phyloP scores from a whole-genome alignment of 2,797 vertebrate genomes.

The Chrysocyon brachyurus region DNA sequence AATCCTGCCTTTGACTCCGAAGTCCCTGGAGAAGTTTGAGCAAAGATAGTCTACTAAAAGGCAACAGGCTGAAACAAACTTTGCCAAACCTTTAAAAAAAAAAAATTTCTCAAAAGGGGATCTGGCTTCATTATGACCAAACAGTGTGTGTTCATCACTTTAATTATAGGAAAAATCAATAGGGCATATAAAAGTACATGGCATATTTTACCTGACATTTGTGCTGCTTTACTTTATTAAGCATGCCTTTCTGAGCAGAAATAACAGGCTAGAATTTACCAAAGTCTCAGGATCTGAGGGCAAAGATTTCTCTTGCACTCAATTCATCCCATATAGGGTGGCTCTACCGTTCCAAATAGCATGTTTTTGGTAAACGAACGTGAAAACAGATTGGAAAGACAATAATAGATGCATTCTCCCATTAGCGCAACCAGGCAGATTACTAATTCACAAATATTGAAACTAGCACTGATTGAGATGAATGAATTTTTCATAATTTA shows the following conservation, averaged over 20 bases:
- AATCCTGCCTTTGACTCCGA: slow-evolving; percentile 62
- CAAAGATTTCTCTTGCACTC: slow-evolving; percentile 73
- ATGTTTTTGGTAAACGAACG: slow-evolving; percentile 80
- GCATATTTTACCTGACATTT: slow-evolving; percentile 73
- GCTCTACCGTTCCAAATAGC: slow-evolving; percentile 78
- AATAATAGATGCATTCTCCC: slow-evolving; percentile 82
- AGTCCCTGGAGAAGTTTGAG: slow-evolving; percentile 72
- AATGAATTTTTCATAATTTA: slow-evolving; percentile 88
- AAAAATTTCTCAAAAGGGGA: slow-evolving; percentile 73
- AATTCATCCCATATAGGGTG: slow-evolving; percentile 74
- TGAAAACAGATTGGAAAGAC: slow-evolving; percentile 85
- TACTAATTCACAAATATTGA: slow-evolving; percentile 90
- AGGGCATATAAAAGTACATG: slow-evolving; percentile 73
- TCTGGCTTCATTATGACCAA: slow-evolving; percentile 78
- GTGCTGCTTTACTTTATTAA: slow-evolving; percentile 73
- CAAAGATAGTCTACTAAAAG: slow-evolving; percentile 77
- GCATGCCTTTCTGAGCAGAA: slow-evolving; percentile 63
- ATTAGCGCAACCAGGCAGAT: slow-evolving; percentile 84
- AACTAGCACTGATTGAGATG: slow-evolving; percentile 87
- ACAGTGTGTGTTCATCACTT: slow-evolving; percentile 77
- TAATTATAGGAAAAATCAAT: slow-evolving; percentile 78
- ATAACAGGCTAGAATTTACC: slow-evolving; percentile 71
- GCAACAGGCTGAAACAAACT: slow-evolving; percentile 78
- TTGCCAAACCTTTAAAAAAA: slow-evolving; percentile 74
- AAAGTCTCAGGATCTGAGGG: slow-evolving; percentile 67